Conservation (phyloP, 2,113 vertebrate species). For the Serinus canaria region DNA sequence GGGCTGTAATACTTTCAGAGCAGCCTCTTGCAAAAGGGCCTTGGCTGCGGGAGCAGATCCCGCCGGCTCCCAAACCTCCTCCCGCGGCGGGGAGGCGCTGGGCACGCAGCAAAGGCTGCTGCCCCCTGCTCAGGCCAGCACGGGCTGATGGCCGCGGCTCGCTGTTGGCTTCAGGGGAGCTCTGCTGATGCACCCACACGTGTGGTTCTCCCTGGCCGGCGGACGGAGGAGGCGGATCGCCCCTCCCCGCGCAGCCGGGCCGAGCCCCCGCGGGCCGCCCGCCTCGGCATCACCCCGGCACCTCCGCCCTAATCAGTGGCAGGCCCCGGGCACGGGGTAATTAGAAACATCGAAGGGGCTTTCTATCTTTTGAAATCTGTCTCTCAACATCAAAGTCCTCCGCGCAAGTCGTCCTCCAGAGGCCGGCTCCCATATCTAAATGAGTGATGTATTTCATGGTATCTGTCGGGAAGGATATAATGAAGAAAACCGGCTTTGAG, state of each 20-base stretch:
- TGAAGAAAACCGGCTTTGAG: conserved; percentile 25
- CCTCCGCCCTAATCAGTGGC: conserved; percentile 26
- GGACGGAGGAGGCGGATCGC: not conserved
- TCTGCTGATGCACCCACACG: conserved; percentile 33
- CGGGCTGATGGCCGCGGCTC: conserved; percentile 22
- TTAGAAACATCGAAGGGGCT: conserved; percentile 52
- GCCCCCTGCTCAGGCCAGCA: not conserved
- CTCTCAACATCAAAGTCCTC: conserved; percentile 55
- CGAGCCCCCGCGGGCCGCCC: not conserved
- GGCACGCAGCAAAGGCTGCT: not conserved
- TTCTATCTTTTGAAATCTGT: conserved; percentile 48
- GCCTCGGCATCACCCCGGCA: not conserved
- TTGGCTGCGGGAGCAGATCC: not conserved
- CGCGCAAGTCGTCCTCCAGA: conserved; percentile 26
- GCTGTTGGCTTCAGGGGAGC: conserved; percentile 54
- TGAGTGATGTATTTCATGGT: conserved; percentile 45
- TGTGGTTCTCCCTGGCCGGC: conserved; percentile 16
- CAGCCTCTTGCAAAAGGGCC: not conserved
- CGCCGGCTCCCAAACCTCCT: not conserved
- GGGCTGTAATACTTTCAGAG: not conserved
- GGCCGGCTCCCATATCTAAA: conserved; percentile 46
- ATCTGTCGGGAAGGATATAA: conserved; percentile 25
- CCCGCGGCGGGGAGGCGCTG: not conserved
- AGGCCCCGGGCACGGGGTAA: conserved; percentile 29
- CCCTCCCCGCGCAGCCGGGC: not conserved